These are phyloP conservation scores for Drosophila nigromelanica DNA, from an alignment of 1,140 invertebrate species.

Conservation along the genomic window DNA sequence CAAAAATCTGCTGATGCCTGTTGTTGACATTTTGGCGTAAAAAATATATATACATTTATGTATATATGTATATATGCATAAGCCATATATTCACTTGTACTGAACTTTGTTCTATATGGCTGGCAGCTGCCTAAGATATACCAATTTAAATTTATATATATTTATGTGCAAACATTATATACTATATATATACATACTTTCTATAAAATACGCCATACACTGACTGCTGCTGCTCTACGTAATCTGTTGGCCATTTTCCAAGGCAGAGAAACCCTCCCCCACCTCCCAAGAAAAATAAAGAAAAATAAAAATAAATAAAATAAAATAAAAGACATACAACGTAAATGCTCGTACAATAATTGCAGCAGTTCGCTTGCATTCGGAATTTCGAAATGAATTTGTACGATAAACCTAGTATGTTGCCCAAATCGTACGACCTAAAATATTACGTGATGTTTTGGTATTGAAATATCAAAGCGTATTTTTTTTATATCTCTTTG, in stretches of 20 bases:
- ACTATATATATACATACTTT: conserved; percentile 8
- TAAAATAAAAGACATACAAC: not conserved
- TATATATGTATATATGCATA: not conserved
- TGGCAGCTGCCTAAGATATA: conserved; percentile 5
- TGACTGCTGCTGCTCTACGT: conserved; percentile 39
- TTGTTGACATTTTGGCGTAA: conserved; percentile 32
- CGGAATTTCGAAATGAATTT: conserved; percentile 4
- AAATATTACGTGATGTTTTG: conserved; percentile 43
- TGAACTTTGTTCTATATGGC: conserved; percentile 40
- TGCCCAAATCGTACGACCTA: conserved; percentile 6
- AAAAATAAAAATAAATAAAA: not conserved
- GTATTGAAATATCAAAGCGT: conserved; percentile 3
- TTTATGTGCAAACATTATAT: conserved; percentile 9
- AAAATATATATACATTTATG: conserved; percentile 6
- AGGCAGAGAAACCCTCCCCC: not conserved
- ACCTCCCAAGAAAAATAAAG: not conserved
- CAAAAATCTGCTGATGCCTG: conserved; percentile 28
- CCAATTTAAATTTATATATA: conserved; percentile 15
- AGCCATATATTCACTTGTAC: not conserved
- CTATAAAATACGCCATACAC: conserved; percentile 31
- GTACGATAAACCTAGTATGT: conserved; percentile 10
- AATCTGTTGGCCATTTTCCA: conserved; percentile 44
- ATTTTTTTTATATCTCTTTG: not conserved
- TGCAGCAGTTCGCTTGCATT: conserved; percentile 39
- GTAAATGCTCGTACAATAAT: conserved; percentile 27